phyloP scores from a whole-genome alignment of 2,113 vertebrate species.

The Syngnathus floridae region DNA sequence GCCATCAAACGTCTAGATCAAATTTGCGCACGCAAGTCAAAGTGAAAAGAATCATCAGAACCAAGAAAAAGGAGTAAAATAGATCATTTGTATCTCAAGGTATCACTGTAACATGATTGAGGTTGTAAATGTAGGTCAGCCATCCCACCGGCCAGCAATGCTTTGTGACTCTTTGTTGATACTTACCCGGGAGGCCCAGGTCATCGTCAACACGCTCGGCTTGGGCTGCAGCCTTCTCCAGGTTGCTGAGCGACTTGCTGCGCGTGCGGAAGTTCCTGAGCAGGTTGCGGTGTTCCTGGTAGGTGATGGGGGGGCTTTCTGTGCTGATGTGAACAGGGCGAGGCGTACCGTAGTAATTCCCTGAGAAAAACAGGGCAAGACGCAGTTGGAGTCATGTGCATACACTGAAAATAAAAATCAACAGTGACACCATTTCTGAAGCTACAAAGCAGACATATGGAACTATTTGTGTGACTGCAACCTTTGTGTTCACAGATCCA shows the following conservation, averaged over 20 bases:
- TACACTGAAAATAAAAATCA: neutral
- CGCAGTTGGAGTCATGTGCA: neutral
- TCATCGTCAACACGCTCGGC: slow-evolving; percentile 69
- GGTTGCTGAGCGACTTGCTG: slow-evolving; percentile 77
- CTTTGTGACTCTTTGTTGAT: neutral
- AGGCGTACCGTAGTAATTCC: slow-evolving; percentile 77
- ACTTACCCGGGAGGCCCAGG: slow-evolving; percentile 66
- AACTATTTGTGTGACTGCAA: neutral
- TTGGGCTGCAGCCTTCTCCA: slow-evolving; percentile 71
- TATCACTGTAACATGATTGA: neutral
- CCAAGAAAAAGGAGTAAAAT: too few relatives aligned
- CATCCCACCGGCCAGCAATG: neutral
- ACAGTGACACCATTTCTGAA: neutral
- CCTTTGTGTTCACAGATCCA: slow-evolving; percentile 9
- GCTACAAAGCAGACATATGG: slow-evolving; percentile 1
- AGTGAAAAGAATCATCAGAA: too few relatives aligned
- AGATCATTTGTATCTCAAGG: too few relatives aligned
- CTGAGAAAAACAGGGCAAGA: slow-evolving; percentile 33
- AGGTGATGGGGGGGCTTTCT: slow-evolving; percentile 74
- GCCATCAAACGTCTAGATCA: too few relatives aligned
- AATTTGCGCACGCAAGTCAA: too few relatives aligned
- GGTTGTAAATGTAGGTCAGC: neutral
- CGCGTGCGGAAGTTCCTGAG: slow-evolving; percentile 74
- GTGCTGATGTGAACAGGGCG: slow-evolving; percentile 71
- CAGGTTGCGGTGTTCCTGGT: slow-evolving; percentile 76